Base-by-base conservation (phyloP, 2,113 vertebrate genomes). In the Pygoscelis antarcticus region DNA sequence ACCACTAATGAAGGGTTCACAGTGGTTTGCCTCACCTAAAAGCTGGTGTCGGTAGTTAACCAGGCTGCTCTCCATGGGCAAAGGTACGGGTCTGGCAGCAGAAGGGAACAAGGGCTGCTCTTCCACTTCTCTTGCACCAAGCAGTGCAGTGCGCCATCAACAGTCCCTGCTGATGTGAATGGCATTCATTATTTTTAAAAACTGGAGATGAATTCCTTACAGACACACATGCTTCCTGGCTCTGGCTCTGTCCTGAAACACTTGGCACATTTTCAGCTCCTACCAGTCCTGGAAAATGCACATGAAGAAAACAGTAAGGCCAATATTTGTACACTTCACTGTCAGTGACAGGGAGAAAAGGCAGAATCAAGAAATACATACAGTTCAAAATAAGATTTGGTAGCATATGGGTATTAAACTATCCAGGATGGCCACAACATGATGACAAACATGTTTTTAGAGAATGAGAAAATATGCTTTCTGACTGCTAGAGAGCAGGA, bases 151-250 rank as follows among this genome's bases (percentile, higher is more conserved):
- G 60, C 94, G 44, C 83, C 92, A 96, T 42, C 81, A 25, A 83
- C 91, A 87, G 87, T n/a, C 58, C 65, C 84, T 47, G 58, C 34
- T 91, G 66, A 91, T 93, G 90, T 54, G 90, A 77, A 72, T 87
- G 64, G 47, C 69, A 83, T 91, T 91, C 87, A 75, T 91, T 94
- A 92, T 74, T 87, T 69, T 47, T 18, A 2, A 82, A 87, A 83
- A 36, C 9, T 54, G 13, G 26, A 52, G 49, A 79, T 89, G 83
- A 97, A 70, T 61, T 47, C 79, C 57, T 61, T 47, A 40, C 3
- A 29, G 2, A 11, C 7, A 13, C 18, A 20, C 16, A 32, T 16
- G 58, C 85, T 87, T 96, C 69, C 51, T 90, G 64, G 10, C 19
- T 76, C 80, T 95, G 93, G 2, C 18, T 65, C 19, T 72, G 15